These are phyloP conservation scores for Heliconius cydno DNA, from an alignment of 2,888 invertebrate species.

Conservation along the genomic window DNA sequence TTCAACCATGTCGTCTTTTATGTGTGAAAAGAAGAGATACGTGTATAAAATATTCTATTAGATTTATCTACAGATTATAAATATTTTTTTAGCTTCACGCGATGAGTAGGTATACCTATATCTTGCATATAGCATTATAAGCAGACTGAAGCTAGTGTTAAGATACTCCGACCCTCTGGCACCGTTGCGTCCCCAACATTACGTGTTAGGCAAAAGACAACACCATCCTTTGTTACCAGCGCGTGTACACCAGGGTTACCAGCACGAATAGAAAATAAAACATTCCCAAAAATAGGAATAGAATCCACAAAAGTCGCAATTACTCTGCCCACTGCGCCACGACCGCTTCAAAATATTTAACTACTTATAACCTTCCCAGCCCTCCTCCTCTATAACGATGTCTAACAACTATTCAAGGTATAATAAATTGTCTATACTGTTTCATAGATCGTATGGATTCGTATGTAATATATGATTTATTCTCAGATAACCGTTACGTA, in stretches of 20 bases:
- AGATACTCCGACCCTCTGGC: too few species aligned
- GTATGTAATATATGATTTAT: conserved; percentile 20
- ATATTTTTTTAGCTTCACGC: too few species aligned
- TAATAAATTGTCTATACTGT: conserved; percentile 7
- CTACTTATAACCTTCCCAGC: background rate
- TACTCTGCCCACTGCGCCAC: background rate
- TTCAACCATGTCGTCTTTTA: background rate
- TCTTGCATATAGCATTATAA: too few species aligned
- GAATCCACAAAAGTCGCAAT: background rate
- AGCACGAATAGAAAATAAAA: background rate
- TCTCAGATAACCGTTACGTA: background rate
- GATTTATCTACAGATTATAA: too few species aligned
- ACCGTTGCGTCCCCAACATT: too few species aligned
- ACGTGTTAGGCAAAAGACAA: background rate
- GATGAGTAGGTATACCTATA: too few species aligned
- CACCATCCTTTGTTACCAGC: background rate
- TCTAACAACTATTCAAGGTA: background rate
- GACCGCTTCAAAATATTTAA: background rate
- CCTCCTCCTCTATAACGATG: background rate
- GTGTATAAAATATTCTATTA: too few species aligned
- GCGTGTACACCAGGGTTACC: background rate
- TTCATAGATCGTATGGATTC: background rate
- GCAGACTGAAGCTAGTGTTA: too few species aligned
- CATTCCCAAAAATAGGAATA: background rate
- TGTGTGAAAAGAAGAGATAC: background rate